Evolutionary conservation across 2,888 invertebrate species (phyloP).

Genomic region (Theretra japonica): DNA sequence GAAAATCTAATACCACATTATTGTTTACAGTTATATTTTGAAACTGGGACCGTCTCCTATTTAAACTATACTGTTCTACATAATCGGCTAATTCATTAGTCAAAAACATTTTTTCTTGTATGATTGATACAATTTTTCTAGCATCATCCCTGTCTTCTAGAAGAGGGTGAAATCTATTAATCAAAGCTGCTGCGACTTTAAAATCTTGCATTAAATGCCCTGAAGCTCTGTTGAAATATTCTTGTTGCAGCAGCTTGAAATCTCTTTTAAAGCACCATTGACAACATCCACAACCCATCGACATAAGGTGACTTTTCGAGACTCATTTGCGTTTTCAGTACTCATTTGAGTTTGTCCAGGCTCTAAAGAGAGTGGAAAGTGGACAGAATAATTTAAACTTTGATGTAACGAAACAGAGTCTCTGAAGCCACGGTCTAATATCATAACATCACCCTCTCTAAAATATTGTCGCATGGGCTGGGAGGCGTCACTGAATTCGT

Average conservation of each 20-base stretch:
- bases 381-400: background rate
- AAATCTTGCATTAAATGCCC: no score
- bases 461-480: background rate
- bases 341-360: slow-evolving; percentile 7
- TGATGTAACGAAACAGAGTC: background rate
- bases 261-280: slow-evolving; percentile 37
- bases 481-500: background rate
- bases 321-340: no score
- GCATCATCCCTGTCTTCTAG: slow-evolving; percentile 30
- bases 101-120: background rate
- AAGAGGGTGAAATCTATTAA: no score
- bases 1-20: no score
- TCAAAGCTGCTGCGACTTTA: no score
- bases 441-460: background rate
- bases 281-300: slow-evolving; percentile 37
- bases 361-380: background rate
- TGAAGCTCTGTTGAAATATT: no score
- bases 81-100: slow-evolving; percentile 33
- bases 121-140: slow-evolving; percentile 26
- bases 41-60: no score
- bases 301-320: slow-evolving; percentile 26
- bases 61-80: no score
- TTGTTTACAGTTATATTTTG: no score
- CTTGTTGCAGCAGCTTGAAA: no score
- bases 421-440: no score